Base-by-base conservation (phyloP, 2,888 invertebrate species). In the Willowsia nigromaculata region DNA sequence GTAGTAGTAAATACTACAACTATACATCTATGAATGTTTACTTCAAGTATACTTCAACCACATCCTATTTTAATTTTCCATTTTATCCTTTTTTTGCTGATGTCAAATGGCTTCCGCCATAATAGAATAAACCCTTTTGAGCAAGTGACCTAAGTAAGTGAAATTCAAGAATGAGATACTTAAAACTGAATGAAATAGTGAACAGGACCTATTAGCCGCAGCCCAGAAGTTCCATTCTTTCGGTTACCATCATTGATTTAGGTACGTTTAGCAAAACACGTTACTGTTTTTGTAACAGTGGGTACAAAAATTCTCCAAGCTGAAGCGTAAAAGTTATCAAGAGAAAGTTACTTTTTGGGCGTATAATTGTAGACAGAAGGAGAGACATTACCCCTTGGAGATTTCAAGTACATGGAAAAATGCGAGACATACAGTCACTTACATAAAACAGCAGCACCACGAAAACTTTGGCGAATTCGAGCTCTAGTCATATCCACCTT, bases 391-490 rank as follows among this genome's bases (percentile, higher is more conserved):
- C 56, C 86, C 86, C 78, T 53, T 81, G 43, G 86, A 81, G 86
- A 80, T 86, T 81, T 81, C 86, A 86, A 86, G 80, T 65, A 85
- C 85, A 85, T 22, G 56, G 59, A 65, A 80, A 86, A 86, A 68
- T 80, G 78, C 65, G 68, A 86, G 80, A 50, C 62, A 53, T 27
- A 53, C 80, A 50, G 78, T 86, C 40, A 83, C 78, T 30, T 27
- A 53, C 53, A 11, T 76, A 53, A 11, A 33, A 76, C 53, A 53
- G 30, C 43, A 43, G 15, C 9, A 15, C 33, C 30, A 53, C 33
- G 62, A 68, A 71, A 71, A 71, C 65, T 68, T 18, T 33, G 18
- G n/a, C 13, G 11, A n/a, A 4, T 62, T 62, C n/a, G n/a, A n/a
- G 30, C 13, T 37, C 33, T 25, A n/a, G 65, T 37, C 11, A 0